Evolutionary conservation across 2,888 invertebrate species (phyloP).

Genomic region (Melieria omissa): DNA sequence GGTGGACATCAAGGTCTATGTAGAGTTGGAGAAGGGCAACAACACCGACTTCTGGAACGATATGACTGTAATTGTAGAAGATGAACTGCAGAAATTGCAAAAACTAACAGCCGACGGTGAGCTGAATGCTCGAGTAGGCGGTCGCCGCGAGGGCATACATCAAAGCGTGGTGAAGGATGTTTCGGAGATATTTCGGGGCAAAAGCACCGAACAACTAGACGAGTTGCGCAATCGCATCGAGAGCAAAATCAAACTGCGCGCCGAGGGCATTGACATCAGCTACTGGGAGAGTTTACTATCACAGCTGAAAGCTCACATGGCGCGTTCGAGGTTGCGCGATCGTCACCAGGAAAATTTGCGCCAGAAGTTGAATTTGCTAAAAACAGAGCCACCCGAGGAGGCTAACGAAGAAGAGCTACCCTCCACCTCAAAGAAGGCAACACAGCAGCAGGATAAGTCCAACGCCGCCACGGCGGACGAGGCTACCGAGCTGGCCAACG

Average conservation of each 20-base stretch:
- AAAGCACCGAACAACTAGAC: slow-evolving; percentile 87
- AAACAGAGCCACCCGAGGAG: slow-evolving; percentile 82
- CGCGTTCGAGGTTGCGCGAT: slow-evolving; percentile 90
- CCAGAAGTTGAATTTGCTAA: slow-evolving; percentile 88
- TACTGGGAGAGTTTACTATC: slow-evolving; percentile 98
- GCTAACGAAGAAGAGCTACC: slow-evolving; percentile 32
- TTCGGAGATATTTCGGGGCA: slow-evolving; percentile 89
- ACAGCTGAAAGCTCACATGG: slow-evolving; percentile 96
- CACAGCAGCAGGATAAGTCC: neutral
- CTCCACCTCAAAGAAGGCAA: slow-evolving; percentile 31
- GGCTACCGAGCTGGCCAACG: neutral
- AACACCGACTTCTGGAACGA: slow-evolving; percentile 96
- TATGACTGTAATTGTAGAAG: slow-evolving; percentile 93
- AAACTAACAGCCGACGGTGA: slow-evolving; percentile 75
- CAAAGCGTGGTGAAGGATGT: slow-evolving; percentile 92
- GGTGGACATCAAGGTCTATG: slow-evolving; percentile 95
- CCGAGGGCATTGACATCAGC: slow-evolving; percentile 93
- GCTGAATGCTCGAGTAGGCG: slow-evolving; percentile 69
- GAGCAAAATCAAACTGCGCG: slow-evolving; percentile 82
- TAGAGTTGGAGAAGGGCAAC: slow-evolving; percentile 88
- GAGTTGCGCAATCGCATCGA: slow-evolving; percentile 87
- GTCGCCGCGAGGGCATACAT: slow-evolving; percentile 78
- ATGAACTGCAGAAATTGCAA: slow-evolving; percentile 88
- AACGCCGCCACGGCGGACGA: slow-evolving; percentile 4
- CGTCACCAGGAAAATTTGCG: slow-evolving; percentile 90